Percentiles rank a stretch among this genome's conserved stretches.
phyloP scores from a whole-genome alignment of 1,140 invertebrate species.

The Alviniconcha marisindica region DNA sequence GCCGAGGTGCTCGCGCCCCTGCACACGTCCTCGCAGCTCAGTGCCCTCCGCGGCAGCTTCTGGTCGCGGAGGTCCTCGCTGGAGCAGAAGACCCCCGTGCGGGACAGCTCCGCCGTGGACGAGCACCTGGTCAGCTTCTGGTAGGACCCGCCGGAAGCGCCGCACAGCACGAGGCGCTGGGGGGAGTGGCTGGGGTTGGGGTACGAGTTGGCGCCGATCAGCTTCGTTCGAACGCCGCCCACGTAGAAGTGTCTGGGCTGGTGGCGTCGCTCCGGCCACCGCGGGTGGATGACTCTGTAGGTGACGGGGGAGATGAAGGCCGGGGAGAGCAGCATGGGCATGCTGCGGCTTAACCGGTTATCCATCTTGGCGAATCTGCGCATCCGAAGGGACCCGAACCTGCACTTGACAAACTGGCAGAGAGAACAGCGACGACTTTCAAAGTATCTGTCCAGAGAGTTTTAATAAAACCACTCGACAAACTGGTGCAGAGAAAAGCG shows the following conservation, averaged over 20 bases:
- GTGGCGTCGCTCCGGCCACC: not conserved
- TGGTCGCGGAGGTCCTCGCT: conserved; percentile 6
- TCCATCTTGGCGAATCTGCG: conserved; percentile 34
- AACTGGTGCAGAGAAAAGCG: no score
- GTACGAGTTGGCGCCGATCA: conserved; percentile 4
- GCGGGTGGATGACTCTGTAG: not conserved
- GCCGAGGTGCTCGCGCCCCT: conserved; percentile 3
- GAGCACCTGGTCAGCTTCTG: conserved; percentile 27
- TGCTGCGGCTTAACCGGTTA: conserved; percentile 39
- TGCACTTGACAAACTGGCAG: no score
- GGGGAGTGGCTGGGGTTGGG: not conserved
- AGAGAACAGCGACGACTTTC: no score
- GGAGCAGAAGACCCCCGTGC: conserved; percentile 36
- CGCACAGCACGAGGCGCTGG: conserved; percentile 14
- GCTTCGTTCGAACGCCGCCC: conserved; percentile 10
- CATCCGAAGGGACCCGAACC: no score
- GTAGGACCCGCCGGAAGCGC: not conserved
- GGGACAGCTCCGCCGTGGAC: conserved; percentile 31
- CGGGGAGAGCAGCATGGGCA: conserved; percentile 30
- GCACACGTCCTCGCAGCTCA: conserved; percentile 44
- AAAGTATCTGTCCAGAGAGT: no score
- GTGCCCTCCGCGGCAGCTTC: not conserved
- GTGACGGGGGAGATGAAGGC: not conserved
- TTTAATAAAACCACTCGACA: no score
- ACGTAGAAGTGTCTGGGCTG: conserved; percentile 1